phyloP scores from a whole-genome alignment of 2,797 vertebrate genomes.

The Arrhamphus sclerolepis region DNA sequence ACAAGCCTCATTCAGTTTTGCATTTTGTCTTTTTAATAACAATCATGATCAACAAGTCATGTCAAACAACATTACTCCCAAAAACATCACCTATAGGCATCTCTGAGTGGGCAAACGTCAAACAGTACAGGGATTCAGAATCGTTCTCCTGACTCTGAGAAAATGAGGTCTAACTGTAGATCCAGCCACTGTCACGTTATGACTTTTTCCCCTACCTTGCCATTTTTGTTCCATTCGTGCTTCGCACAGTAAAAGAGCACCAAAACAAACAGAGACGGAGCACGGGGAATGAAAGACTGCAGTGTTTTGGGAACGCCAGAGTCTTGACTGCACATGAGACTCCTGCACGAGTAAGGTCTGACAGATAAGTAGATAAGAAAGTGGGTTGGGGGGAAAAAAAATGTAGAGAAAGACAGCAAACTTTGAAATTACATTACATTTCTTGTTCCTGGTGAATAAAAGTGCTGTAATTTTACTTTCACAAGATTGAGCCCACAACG shows the following conservation, averaged over 20 bases:
- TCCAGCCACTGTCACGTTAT: slow-evolving; percentile 61
- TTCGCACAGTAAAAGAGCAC: slow-evolving; percentile 65
- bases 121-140: slow-evolving; percentile 62
- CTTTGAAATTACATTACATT: slow-evolving; percentile 28
- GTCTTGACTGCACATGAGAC: slow-evolving; percentile 33
- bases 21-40: slow-evolving; percentile 69
- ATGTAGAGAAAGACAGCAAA: slow-evolving; percentile 14
- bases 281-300: slow-evolving; percentile 65
- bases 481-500: slow-evolving; percentile 7
- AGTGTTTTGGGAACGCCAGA: slow-evolving; percentile 56
- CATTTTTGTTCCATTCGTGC: slow-evolving; percentile 60
- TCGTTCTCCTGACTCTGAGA: slow-evolving; percentile 41
- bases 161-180: slow-evolving; percentile 60
- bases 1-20: slow-evolving; percentile 48
- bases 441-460: slow-evolving; percentile 28
- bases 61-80: slow-evolving; percentile 53
- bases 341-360: slow-evolving; percentile 35
- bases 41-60: slow-evolving; percentile 54
- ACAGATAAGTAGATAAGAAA: slow-evolving; percentile 13
- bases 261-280: slow-evolving; percentile 68
- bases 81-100: slow-evolving; percentile 28
- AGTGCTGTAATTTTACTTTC: slow-evolving; percentile 13
- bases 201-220: slow-evolving; percentile 40
- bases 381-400: slow-evolving; percentile 15
- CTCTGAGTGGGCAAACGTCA: slow-evolving; percentile 39